These are phyloP conservation scores for Taurulus bubalis DNA, from an alignment of 2,113 vertebrate genomes.

Conservation along the genomic window DNA sequence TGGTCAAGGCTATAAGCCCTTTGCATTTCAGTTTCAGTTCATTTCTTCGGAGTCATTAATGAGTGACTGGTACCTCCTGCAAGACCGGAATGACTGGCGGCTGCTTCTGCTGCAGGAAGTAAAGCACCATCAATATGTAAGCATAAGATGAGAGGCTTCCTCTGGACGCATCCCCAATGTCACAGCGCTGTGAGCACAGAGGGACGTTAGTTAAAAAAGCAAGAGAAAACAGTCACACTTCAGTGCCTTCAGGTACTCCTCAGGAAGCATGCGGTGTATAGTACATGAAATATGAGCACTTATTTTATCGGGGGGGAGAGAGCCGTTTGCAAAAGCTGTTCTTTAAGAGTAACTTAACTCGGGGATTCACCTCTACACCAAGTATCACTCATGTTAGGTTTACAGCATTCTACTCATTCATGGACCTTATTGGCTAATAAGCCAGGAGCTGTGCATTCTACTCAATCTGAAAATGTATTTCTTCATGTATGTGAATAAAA, in stretches of 20 bases:
- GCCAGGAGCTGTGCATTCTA: neutral
- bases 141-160: constrained; percentile 99
- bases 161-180: constrained; percentile 97
- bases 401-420: neutral
- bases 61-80: constrained; percentile 88
- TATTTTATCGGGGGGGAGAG: neutral
- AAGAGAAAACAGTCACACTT: neutral
- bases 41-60: neutral
- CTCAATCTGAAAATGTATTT: neutral
- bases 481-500: no score
- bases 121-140: constrained; percentile 99
- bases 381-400: neutral
- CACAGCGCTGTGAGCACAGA: constrained; percentile 89
- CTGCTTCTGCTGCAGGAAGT: constrained; percentile 97
- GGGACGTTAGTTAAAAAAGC: neutral
- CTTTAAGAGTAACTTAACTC: neutral
- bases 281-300: neutral
- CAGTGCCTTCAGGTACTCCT: neutral
- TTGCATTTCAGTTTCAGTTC: neutral
- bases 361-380: no score
- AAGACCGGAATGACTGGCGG: constrained; percentile 97
- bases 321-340: neutral
- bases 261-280: neutral
- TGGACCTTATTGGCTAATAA: neutral
- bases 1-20: neutral